phyloP scores from a whole-genome alignment of 2,113 vertebrate genomes.

The Canis aureus region DNA sequence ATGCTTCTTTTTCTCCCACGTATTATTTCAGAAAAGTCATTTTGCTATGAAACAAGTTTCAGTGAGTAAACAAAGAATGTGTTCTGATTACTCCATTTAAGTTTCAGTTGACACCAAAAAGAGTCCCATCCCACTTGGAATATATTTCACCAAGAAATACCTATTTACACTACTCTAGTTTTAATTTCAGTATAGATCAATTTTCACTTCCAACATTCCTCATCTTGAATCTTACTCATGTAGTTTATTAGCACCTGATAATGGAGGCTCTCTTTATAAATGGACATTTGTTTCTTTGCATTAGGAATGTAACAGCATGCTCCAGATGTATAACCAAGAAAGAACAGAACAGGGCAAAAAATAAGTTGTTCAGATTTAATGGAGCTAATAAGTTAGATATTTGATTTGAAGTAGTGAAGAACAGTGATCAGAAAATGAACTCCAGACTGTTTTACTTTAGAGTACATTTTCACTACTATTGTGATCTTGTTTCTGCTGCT shows the following conservation, averaged over 20 bases:
- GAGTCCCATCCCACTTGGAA: background rate
- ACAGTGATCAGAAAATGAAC: constrained; percentile 90
- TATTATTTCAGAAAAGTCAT: background rate
- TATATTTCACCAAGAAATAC: background rate
- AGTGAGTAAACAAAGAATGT: background rate
- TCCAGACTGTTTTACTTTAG: constrained; percentile 88
- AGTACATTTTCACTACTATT: constrained; percentile 89
- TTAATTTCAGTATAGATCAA: background rate
- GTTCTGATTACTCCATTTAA: background rate
- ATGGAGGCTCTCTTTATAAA: background rate
- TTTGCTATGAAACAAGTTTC: background rate
- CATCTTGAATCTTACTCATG: background rate
- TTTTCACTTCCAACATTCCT: background rate
- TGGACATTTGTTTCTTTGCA: background rate
- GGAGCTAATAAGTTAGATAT: constrained; percentile 85
- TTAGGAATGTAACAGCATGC: background rate
- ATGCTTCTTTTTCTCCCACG: background rate
- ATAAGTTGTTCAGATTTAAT: background rate
- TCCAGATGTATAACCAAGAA: background rate
- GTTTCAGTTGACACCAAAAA: background rate
- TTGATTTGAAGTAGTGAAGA: constrained; percentile 84
- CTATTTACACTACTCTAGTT: background rate
- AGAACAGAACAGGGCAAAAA: constrained; percentile 53
- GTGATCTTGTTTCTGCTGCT: constrained; percentile 92
- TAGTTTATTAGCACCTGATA: background rate